phyloP scores from a whole-genome alignment of 2,797 vertebrate genomes.

The Malurus splendens region DNA sequence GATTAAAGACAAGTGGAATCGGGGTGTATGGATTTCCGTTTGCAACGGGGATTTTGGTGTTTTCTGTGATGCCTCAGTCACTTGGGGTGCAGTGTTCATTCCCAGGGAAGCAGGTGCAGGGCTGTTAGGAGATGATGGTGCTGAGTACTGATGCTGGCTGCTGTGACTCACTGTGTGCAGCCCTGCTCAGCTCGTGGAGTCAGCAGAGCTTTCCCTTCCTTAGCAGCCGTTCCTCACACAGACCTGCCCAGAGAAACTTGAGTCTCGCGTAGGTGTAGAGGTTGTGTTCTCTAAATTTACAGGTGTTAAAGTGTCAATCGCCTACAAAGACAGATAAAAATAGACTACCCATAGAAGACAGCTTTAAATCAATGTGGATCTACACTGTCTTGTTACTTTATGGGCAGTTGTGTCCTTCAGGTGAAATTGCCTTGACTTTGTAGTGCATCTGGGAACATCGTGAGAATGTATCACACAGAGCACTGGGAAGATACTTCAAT shows the following conservation, averaged over 20 bases:
- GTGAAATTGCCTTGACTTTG: background rate
- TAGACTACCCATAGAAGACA: background rate
- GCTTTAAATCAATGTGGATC: background rate
- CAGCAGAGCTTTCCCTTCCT: background rate
- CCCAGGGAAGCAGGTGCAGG: background rate
- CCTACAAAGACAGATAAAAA: background rate
- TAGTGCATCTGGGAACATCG: background rate
- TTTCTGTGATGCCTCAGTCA: background rate
- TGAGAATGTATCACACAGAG: background rate
- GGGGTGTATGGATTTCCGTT: background rate
- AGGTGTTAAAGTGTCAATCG: background rate
- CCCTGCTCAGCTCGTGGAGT: background rate
- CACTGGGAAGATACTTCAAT: background rate
- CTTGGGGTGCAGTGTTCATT: background rate
- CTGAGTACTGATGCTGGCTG: background rate
- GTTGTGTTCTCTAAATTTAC: background rate
- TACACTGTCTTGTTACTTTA: background rate
- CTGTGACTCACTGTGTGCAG: background rate
- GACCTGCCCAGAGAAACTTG: background rate
- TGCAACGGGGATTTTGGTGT: background rate
- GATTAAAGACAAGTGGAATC: background rate
- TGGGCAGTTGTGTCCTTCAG: background rate
- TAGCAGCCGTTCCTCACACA: background rate
- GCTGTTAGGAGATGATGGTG: background rate
- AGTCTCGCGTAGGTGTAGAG: background rate